These are phyloP conservation scores for Scomber japonicus DNA, from an alignment of 2,113 vertebrate species.

Conservation along the genomic window DNA sequence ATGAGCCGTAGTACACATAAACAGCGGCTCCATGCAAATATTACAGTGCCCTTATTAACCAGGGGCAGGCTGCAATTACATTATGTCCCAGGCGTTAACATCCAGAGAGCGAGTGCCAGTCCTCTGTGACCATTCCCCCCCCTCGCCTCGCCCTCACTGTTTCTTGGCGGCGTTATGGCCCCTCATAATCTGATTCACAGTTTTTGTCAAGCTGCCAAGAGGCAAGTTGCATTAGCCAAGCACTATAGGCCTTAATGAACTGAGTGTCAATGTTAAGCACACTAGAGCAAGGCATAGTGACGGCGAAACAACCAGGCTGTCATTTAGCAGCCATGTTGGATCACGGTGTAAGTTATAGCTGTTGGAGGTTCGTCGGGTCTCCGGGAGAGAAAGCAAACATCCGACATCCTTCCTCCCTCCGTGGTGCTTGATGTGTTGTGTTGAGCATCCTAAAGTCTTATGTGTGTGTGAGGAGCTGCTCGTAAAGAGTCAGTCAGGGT, in stretches of 20 bases:
- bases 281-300: slow-evolving; percentile 63
- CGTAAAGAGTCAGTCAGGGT: slow-evolving; percentile 2
- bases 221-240: slow-evolving; percentile 68
- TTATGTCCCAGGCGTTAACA: slow-evolving; percentile 66
- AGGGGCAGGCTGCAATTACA: slow-evolving; percentile 69
- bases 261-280: slow-evolving; percentile 74
- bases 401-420: neutral
- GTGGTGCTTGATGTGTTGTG: neutral
- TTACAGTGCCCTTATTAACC: slow-evolving; percentile 75
- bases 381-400: neutral
- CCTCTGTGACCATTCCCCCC: slow-evolving; percentile 71
- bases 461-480: slow-evolving; percentile 5
- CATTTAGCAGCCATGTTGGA: slow-evolving; percentile 69
- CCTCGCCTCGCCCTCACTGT: slow-evolving; percentile 53
- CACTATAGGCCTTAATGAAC: slow-evolving; percentile 77
- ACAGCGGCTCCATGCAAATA: slow-evolving; percentile 75
- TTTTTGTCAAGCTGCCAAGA: slow-evolving; percentile 81
- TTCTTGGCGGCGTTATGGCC: slow-evolving; percentile 72
- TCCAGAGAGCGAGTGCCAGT: slow-evolving; percentile 46
- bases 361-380: slow-evolving; percentile 40
- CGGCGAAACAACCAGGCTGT: slow-evolving; percentile 53
- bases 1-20: slow-evolving; percentile 72
- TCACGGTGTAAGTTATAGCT: slow-evolving; percentile 51
- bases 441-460: neutral
- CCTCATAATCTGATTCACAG: slow-evolving; percentile 81